Base-by-base conservation (phyloP, 1,140 invertebrate genomes). In the Gonioctena quinquepunctata region DNA sequence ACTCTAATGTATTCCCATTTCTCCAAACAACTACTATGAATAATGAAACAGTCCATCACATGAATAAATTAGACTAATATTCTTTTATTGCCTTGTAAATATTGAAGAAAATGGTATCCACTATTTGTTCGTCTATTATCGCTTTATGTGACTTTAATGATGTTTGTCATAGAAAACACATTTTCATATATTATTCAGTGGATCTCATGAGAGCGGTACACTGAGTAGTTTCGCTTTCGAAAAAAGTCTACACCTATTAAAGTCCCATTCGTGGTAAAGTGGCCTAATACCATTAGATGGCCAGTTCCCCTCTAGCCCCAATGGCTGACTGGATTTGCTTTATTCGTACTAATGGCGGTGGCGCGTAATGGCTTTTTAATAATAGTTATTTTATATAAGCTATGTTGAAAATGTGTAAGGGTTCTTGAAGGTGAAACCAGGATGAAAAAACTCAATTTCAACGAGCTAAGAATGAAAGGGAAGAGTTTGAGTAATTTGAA, bases 301-400 rank as follows among this genome's bases (percentile, higher is more conserved):
- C 71, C 68, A 76, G 76, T 48, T 18, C 68, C 71, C 69, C 66
- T 74, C 65, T 68, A 68, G 75, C 71, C 71, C 73, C 69, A 75
- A 75, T 73, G 78, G 67, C 71, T 64, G 70, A 42, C 33, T 42
- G 57, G 59, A 61, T 72, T 72, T 70, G 74, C 70, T 78, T 72
- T 76, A 79, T 69, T 77, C 69, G 65, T 67, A 62, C 72, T 79
- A 78, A 79, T 79, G 78, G 75, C 74, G 76, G 73, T 66, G 56
- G 63, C 8, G 67, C 68, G 66, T 81, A 78, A 81, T 81, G 78
- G 72, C 59, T 74, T 80, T 81, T 81, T 81, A 81, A 81, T 81
- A 77, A 50, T 16, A 54, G 61, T 19, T n/a, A 11, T 62, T 13
- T 59, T 59, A 59, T 59, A 7, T 65, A n/a, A n/a, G n/a, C n/a